Evolutionary conservation across 2,113 vertebrate genomes (phyloP).

Genomic region (Jacana jacana): DNA sequence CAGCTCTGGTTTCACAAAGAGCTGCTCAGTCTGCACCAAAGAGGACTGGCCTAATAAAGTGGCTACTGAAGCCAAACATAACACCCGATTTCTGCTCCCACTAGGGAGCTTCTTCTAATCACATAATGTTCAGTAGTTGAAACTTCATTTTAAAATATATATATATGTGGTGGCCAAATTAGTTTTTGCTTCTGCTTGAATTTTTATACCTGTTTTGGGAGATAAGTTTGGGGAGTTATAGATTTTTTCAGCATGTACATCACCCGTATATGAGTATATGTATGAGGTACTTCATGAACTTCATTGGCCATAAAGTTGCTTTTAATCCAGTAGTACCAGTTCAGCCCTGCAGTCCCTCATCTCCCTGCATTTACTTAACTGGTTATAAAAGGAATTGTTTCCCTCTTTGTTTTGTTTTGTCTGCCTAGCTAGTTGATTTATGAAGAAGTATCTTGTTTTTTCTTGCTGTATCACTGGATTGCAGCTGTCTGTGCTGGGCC

Average conservation of each 20-base stretch:
- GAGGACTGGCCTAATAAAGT: not conserved
- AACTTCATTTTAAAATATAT: not conserved
- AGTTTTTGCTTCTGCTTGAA: not conserved
- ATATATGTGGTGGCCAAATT: too few species aligned
- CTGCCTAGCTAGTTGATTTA: not conserved
- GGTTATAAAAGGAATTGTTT: not conserved
- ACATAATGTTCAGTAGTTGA: not conserved
- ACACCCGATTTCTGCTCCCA: not conserved
- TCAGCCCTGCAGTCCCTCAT: not conserved
- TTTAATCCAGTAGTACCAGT: not conserved
- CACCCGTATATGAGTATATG: not conserved
- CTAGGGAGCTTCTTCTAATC: not conserved
- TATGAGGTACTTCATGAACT: too few species aligned
- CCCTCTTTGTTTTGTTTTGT: not conserved
- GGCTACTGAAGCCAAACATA: not conserved
- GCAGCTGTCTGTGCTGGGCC: not conserved
- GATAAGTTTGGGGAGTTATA: not conserved
- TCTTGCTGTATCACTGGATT: not conserved
- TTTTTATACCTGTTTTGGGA: not conserved
- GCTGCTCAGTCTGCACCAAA: not conserved
- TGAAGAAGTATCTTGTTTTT: not conserved
- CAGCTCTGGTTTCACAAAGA: not conserved
- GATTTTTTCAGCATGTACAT: not conserved
- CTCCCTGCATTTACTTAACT: too few species aligned
- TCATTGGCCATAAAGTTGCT: not conserved